These are phyloP conservation scores for Marmota flaviventris DNA, from an alignment of 2,113 vertebrate genomes.

Conservation along the genomic window DNA sequence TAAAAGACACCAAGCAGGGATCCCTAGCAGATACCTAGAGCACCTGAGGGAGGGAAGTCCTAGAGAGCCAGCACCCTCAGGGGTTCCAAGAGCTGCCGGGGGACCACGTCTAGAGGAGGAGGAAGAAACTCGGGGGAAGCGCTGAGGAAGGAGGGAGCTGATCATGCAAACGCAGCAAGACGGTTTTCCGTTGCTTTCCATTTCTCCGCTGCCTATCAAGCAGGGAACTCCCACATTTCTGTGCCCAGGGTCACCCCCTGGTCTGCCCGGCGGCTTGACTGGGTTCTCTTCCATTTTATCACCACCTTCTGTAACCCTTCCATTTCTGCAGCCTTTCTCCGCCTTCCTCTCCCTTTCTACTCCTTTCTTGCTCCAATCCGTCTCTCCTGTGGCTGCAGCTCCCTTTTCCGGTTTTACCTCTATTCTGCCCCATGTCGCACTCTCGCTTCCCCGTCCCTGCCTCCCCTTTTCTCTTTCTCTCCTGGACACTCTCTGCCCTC, in stretches of 20 bases:
- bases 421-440: fast-evolving
- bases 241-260: neutral
- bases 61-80: neutral
- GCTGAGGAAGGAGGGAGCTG: too few species aligned
- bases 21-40: neutral
- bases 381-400: neutral
- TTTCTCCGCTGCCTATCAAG: neutral
- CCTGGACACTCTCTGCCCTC: neutral
- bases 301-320: neutral
- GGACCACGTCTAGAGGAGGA: neutral
- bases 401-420: neutral
- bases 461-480: too few species aligned
- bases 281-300: neutral
- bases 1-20: neutral
- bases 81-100: neutral
- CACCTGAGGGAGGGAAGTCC: neutral
- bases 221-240: neutral
- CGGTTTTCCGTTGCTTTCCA: neutral
- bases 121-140: neutral
- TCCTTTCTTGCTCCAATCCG: neutral
- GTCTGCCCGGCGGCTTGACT: neutral
- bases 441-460: neutral
- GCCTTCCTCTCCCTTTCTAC: neutral
- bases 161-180: fast-evolving
- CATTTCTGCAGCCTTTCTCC: neutral